These are phyloP conservation scores for Scaptodrosophila latifasciaeformis DNA, from an alignment of 2,888 invertebrate genomes.

Conservation along the genomic window DNA sequence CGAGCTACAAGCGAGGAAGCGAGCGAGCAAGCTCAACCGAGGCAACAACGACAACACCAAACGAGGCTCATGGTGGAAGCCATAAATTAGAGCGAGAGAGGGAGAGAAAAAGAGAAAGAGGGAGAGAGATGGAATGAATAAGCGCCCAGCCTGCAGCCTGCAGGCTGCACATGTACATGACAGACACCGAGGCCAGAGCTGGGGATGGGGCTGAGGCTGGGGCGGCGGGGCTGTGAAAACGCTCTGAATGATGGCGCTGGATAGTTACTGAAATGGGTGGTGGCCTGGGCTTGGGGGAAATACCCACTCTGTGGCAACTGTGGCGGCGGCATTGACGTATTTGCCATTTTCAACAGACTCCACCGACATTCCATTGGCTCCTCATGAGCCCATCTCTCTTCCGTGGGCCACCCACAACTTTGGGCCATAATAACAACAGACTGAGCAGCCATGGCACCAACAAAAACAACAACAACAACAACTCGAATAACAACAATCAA, in stretches of 20 bases:
- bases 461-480: constrained; percentile 4
- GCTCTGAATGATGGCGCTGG: constrained; percentile 5
- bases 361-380: too few relatives aligned
- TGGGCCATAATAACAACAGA: constrained; percentile 33
- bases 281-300: constrained; percentile 9
- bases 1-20: too few relatives aligned
- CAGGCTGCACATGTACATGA: too few relatives aligned
- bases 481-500: constrained; percentile 8
- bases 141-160: constrained; percentile 25
- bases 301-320: background rate
- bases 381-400: too few relatives aligned
- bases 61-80: constrained; percentile 45
- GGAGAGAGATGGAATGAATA: constrained; percentile 19
- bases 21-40: too few relatives aligned
- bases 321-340: constrained; percentile 47
- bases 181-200: background rate
- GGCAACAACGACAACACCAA: constrained; percentile 13
- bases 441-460: constrained; percentile 10
- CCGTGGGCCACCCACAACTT: constrained; percentile 37
- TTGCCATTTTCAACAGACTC: constrained; percentile 53
- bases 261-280: constrained; percentile 17
- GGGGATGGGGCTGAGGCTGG: background rate
- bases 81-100: constrained; percentile 56
- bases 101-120: background rate
- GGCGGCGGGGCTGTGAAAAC: background rate